These are phyloP conservation scores for Chaetops frenatus DNA, from an alignment of 2,113 vertebrate genomes.

Conservation along the genomic window DNA sequence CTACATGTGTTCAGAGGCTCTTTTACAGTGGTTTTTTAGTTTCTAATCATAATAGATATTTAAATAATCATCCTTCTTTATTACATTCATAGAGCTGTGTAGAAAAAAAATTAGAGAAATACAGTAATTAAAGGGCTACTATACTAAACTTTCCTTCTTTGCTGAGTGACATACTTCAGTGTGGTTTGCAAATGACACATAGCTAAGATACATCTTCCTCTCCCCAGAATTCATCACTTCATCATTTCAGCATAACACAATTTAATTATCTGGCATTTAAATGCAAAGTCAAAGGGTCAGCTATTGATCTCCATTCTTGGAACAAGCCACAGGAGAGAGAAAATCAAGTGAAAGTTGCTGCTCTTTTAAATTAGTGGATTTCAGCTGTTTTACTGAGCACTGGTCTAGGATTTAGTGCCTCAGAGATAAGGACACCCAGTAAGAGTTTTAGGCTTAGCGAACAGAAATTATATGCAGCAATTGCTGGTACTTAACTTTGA, in stretches of 20 bases:
- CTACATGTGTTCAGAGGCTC: not conserved
- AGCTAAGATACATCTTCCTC: not conserved
- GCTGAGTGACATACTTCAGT: not conserved
- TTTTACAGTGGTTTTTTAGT: not conserved
- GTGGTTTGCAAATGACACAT: not conserved
- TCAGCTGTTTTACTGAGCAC: not conserved
- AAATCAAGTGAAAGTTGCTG: not conserved
- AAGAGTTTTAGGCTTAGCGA: not conserved
- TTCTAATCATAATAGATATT: not conserved
- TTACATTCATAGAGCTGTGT: not conserved
- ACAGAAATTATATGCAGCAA: not conserved
- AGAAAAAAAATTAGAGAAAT: not conserved
- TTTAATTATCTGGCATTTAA: slow-evolving; percentile 31
- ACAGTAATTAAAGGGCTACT: not conserved
- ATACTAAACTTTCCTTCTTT: not conserved
- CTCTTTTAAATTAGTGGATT: not conserved
- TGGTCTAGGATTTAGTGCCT: not conserved
- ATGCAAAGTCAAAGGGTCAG: not conserved
- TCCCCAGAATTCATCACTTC: not conserved
- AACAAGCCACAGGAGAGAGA: slow-evolving; percentile 8
- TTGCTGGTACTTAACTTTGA: not conserved
- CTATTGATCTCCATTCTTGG: slow-evolving; percentile 4
- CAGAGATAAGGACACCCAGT: not conserved
- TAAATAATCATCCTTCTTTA: not conserved
- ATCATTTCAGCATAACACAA: not conserved